A percentile compares a stretch with the other conserved stretches of the same genome.
phyloP scores from a whole-genome alignment of 2,797 vertebrate species.

The Danionella dracula region DNA sequence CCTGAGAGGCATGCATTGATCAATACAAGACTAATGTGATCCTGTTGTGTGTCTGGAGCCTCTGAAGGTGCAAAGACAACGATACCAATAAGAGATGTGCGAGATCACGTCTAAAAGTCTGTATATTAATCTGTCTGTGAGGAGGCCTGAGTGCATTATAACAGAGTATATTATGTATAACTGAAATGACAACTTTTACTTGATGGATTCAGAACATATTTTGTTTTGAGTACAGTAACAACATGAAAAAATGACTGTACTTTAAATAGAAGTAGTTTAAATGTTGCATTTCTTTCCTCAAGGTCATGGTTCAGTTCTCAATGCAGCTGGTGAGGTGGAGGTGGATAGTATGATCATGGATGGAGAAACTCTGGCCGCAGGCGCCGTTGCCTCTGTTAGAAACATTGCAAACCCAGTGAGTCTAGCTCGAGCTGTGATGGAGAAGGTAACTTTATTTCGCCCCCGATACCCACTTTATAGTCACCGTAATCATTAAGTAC shows the following conservation, averaged over 20 bases:
- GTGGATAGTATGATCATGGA: constrained; percentile 74
- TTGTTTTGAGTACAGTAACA: too few relatives aligned
- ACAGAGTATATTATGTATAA: too few relatives aligned
- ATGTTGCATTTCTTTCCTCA: neutral
- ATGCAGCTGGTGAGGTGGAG: constrained; percentile 68
- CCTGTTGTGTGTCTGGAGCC: constrained; percentile 24
- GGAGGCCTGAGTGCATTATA: too few relatives aligned
- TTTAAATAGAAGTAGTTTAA: too few relatives aligned
- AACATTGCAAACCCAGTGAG: constrained; percentile 71
- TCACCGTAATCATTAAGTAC: too few relatives aligned
- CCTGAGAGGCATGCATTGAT: constrained; percentile 37
- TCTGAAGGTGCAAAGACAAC: neutral
- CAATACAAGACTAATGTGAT: constrained; percentile 51
- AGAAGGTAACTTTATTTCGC: constrained; percentile 57
- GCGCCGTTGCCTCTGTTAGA: constrained; percentile 63
- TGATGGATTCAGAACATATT: too few relatives aligned
- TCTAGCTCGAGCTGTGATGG: constrained; percentile 65
- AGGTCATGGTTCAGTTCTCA: constrained; percentile 66
- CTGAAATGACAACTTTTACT: too few relatives aligned
- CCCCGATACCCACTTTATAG: too few relatives aligned
- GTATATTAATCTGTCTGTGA: too few relatives aligned
- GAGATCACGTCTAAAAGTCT: neutral
- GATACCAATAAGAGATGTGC: neutral
- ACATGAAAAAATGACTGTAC: too few relatives aligned
- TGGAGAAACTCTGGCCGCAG: constrained; percentile 61